Conservation (phyloP, 2,113 vertebrate genomes). For the Cebus imitator region DNA sequence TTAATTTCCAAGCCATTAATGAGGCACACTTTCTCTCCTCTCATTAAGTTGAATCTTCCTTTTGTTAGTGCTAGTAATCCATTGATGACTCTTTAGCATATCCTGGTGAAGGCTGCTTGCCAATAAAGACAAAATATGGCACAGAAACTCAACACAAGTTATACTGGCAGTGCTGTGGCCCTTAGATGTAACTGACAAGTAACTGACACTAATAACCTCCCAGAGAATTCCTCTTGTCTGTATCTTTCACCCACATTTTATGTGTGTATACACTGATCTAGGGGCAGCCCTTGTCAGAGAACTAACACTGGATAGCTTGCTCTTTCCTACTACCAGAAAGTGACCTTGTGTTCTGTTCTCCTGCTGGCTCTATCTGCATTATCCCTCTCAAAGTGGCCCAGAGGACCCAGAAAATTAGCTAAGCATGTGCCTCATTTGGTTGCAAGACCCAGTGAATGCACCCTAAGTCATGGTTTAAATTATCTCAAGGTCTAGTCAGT, state of each 20-base stretch:
- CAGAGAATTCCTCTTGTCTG: background rate
- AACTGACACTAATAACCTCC: background rate
- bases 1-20: constrained; percentile 84
- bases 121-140: background rate
- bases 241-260: background rate
- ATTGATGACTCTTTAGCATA: constrained; percentile 56
- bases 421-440: background rate
- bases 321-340: background rate
- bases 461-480: background rate
- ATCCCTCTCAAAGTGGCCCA: background rate
- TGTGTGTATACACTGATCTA: background rate
- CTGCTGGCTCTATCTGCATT: background rate
- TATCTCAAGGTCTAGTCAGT: background rate
- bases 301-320: background rate
- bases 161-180: background rate
- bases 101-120: constrained; percentile 47
- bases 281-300: background rate
- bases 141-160: background rate
- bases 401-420: background rate
- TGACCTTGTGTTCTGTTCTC: background rate
- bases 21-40: constrained; percentile 68
- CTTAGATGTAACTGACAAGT: background rate
- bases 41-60: constrained; percentile 71
- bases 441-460: background rate
- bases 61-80: constrained; percentile 70